Base-by-base conservation (phyloP, 2,888 invertebrate genomes). In the Gerris lacustris region DNA sequence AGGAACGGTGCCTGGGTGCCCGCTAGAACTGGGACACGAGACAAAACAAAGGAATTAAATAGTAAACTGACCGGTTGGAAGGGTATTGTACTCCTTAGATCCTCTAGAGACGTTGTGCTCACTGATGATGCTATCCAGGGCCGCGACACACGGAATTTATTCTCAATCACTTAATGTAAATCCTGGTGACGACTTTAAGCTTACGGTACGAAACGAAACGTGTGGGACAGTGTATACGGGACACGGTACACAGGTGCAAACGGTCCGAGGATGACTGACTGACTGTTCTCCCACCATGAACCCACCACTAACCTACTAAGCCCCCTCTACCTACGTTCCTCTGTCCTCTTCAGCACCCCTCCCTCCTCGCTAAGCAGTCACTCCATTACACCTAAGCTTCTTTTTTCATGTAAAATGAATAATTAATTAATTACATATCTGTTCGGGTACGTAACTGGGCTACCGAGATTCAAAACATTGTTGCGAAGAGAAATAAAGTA, bases 21-120 rank as follows among this genome's bases (percentile, higher is more conserved):
- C 55, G 55, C 55, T 55, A 15, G 9, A 55, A 55, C 55, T 55
- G 55, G 55, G 55, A 55, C 55, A 55, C 55, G 15, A 55, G 55
- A 55, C 55, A 11, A 55, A 55, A 55, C 55, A 55, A 55, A 55
- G 15, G 9, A 55, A 55, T 55, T 11, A 55, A 55, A 55, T 55
- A 55, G 9, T 55, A 31, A 55, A 55, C 55, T 55, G 55, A 55
- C 55, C 55, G 55, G 55, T 55, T 55, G 55, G 55, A 55, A 55
- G 15, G 55, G 55, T 55, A 55, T 55, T 55, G 55, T 55, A 55
- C 55, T 55, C 55, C 55, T 55, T 55, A 55, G 55, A 55, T 55
- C 55, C 55, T 55, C 55, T 55, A 11, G 55, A 55, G 55, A 55
- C 55, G 55, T 55, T 55, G 55, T 55, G 55, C 55, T 55, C 55